Base-by-base conservation (phyloP, 2,888 invertebrate genomes). In the Mesorhabditis sp. region DNA sequence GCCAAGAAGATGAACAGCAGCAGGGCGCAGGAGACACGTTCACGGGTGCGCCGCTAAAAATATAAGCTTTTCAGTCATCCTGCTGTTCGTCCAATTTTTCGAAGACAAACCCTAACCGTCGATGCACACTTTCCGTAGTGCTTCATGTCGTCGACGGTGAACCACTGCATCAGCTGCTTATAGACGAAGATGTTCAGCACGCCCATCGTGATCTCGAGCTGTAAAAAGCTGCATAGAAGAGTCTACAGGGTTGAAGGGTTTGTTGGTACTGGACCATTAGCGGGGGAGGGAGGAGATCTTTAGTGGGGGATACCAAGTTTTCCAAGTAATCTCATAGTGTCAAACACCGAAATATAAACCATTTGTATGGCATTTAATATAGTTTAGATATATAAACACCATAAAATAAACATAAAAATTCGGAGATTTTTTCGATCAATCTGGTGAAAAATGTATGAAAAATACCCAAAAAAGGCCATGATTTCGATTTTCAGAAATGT, bases 151-250 rank as follows among this genome's bases (percentile, higher is more conserved):
- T 73, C 74, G 28, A 28, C 28, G n/a, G 74, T 74, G 43, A 77
- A 80, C 69, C 74, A 80, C 50, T 69, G 62, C 74, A 80, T 73
- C 45, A 78, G 45, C 62, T 78, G 75, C 4, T 70, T 69, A 42
- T 76, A 74, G n/a, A 75, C 70, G 61, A 80, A 76, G 43, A 80
- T 72, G 62, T 78, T 80, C 10, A 78, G 63, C 5, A 75, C 45
- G 4, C 74, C 70, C 62, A 77, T 73, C 10, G 71, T 65, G 41
- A 72, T 69, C 67, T 79, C 67, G 45, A 75, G 67, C 43, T 63
- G 44, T 13, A 66, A 64, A 45, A 45, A 41, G 28, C 28, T 28
- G 28, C 58, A 13, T 50, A 10, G 58, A 50, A 50, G n/a, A 13
- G 10, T 50, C 10, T 50, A 50, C 10, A 50, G 7, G 7, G 7